Conservation (phyloP, 2,888 invertebrate species). For the Epistrophe grossulariae region DNA sequence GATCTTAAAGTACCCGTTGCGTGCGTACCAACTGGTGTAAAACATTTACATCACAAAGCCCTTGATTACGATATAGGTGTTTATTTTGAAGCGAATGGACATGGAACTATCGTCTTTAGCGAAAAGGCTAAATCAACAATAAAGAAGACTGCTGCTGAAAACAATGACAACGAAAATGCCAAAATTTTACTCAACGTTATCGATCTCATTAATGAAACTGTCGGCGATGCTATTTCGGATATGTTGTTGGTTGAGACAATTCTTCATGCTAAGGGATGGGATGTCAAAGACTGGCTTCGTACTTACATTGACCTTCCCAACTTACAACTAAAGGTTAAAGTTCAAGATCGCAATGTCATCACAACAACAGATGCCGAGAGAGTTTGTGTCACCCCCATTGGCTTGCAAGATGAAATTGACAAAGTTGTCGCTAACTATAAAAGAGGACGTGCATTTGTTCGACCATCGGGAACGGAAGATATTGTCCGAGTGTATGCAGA, state of each 20-base stretch:
- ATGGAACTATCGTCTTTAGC: constrained; percentile 97
- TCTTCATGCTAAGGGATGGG: constrained; percentile 92
- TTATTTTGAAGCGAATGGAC: constrained; percentile 99
- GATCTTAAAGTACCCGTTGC: constrained; percentile 93
- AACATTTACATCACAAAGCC: constrained; percentile 97
- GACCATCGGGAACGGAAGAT: constrained; percentile 99
- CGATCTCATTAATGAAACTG: constrained; percentile 95
- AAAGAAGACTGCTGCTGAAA: constrained; percentile 83
- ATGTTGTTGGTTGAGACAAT: constrained; percentile 97
- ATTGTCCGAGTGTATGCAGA: constrained; percentile 98
- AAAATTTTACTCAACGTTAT: constrained; percentile 88
- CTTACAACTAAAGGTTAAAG: constrained; percentile 93
- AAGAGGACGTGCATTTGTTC: constrained; percentile 93
- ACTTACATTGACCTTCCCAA: constrained; percentile 95
- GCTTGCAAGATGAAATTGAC: constrained; percentile 93
- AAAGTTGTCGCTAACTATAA: constrained; percentile 88
- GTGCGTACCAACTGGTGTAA: constrained; percentile 98
- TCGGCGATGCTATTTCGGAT: constrained; percentile 99
- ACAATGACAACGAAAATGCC: constrained; percentile 83
- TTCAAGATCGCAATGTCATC: constrained; percentile 93
- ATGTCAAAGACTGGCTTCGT: constrained; percentile 90
- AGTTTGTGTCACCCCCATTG: constrained; percentile 90
- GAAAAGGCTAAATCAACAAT: constrained; percentile 87
- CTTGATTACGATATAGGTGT: constrained; percentile 96
- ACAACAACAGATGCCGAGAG: constrained; percentile 95